Evolutionary conservation across 2,888 invertebrate species (phyloP), one percentile per base, ranked within the genome.

Genomic region (Eurytoma californica): DNA sequence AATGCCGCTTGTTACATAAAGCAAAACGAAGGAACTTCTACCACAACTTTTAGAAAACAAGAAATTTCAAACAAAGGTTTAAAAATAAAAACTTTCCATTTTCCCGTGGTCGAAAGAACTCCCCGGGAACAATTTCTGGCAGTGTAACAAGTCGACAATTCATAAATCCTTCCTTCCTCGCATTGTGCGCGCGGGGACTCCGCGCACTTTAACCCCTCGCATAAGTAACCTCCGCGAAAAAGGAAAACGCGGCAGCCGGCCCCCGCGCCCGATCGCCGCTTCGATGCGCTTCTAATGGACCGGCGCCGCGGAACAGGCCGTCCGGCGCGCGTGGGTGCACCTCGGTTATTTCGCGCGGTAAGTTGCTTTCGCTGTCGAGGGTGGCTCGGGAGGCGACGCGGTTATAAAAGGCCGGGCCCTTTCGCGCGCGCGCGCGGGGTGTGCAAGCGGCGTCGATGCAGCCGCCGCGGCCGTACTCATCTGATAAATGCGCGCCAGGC

Each of bases 281-380:
- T 5, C 53, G 39, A 53, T 16, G n/a, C 53, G 53, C 53, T 4
- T 61, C 24, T 24, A 66, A 63, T 63, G 47, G 60, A 28, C 24
- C 28, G 28, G 24, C 3, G 13, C 12, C 18, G 55, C 1, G 24
- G 24, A 24, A 7, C 39, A 18, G 4, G 20, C 7, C 58, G n/a
- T n/a, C 0, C n/a, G n/a, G 7, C n/a, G 24, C 58, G 20, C 58
- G 20, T 20, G 20, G 12, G 57, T 13, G 55, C 57, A 55, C 30
- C 53, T n/a, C 16, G n/a, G 2, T 49, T 28, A 53, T 53, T 53
- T 61, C n/a, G 4, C 14, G 51, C 3, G 28, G 66, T 74, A 74
- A 74, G 74, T 74, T 70, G 65, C 65, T 79, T 79, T 79, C 49
- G 74, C 60, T 74, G 79, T 79, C 58, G 65, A 18, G 70, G 53